Base-by-base conservation (phyloP, 2,113 vertebrate species). In the Prinia subflava region DNA sequence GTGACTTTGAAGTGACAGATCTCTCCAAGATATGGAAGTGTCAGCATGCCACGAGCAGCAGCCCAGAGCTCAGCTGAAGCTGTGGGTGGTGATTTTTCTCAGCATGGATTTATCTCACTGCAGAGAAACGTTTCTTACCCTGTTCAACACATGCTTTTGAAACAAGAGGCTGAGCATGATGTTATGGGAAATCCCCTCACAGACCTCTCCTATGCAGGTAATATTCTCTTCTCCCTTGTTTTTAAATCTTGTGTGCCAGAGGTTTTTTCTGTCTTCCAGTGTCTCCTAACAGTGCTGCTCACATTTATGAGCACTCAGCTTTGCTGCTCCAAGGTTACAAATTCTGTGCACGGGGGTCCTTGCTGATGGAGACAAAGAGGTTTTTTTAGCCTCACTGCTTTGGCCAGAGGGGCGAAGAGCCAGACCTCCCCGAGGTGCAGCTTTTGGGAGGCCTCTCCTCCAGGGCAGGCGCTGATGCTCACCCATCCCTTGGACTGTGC, bases 1-100 rank as follows among this genome's bases (percentile, higher is more conserved):
- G 2, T 81, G 90, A 90, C 94, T 96, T 94, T 53, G 76, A 93
- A 95, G 69, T 67, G 92, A 75, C 79, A 93, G 90, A 87, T 94
- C 91, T 86, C 64, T 59, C 53, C 53, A 37, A 90, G 88, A 63
- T 57, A 74, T 3, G 68, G 73, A 89, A 92, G 39, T 13, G 5
- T 80, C 83, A 68, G 50, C 52, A 8, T 71, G 88, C 76, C 82
- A 35, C 5, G 5, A 94, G 87, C 69, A 71, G 42, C 79, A 81
- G 85, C 69, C 60, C 6, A 2, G 47, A 81, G 76, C 76, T 88
- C 35, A 37, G 68, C 71, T 86, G 92, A 86, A 96, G 83, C 79
- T 92, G 73, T 79, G 87, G 60, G 56, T 86, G 79, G 68, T 68
- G 68, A 33, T 63, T 78, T 96, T 94, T 68, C 69, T 64, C 31